These are phyloP conservation scores for Aegithalos caudatus DNA, from an alignment of 2,113 vertebrate species.

Conservation along the genomic window DNA sequence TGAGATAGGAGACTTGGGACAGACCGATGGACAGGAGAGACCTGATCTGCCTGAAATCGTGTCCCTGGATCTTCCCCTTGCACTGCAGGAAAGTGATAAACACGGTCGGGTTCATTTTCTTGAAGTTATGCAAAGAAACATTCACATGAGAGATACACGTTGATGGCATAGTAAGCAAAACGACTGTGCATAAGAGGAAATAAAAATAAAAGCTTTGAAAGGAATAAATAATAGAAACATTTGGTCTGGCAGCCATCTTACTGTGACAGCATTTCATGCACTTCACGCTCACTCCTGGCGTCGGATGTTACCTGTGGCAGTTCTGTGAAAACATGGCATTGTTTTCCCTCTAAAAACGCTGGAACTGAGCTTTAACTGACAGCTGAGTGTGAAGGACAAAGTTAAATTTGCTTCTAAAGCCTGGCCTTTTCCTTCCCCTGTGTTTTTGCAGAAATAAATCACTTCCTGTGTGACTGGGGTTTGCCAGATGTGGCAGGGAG, in stretches of 20 bases:
- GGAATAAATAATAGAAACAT: not conserved
- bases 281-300: not conserved
- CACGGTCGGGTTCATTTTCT: not conserved
- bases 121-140: not conserved
- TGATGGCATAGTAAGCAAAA: not conserved
- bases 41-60: not conserved
- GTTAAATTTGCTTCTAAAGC: not conserved
- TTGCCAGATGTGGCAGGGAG: not conserved
- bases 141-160: not conserved
- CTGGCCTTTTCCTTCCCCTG: not conserved
- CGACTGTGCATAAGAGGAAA: not conserved
- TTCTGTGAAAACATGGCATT: not conserved
- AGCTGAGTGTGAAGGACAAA: not conserved
- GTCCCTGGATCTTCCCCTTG: not conserved
- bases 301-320: not conserved
- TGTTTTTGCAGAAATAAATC: not conserved
- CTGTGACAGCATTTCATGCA: not conserved
- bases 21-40: too few relatives aligned
- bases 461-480: not conserved
- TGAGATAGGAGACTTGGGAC: not conserved
- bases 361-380: not conserved
- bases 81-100: not conserved
- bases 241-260: conserved; percentile 36
- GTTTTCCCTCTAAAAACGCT: not conserved
- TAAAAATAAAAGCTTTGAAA: not conserved